These are phyloP conservation scores for Cepphus grylle DNA, from an alignment of 2,113 vertebrate genomes.

Conservation along the genomic window DNA sequence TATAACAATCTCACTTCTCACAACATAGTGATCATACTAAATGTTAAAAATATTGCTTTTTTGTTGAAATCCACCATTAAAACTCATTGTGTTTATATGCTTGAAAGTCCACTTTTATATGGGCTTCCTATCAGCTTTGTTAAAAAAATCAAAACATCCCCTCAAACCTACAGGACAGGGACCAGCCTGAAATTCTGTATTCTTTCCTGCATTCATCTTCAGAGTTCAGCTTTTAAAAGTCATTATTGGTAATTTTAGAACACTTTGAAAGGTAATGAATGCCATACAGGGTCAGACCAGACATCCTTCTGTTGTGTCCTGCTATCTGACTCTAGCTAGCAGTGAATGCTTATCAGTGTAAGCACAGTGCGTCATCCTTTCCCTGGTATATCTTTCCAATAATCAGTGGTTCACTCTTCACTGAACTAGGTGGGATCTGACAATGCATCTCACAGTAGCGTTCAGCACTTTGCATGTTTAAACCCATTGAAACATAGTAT, in stretches of 20 bases:
- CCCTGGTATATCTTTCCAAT: slow-evolving; percentile 23
- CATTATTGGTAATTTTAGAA: neutral
- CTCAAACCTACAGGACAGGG: neutral
- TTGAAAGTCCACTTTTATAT: neutral
- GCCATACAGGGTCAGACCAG: neutral
- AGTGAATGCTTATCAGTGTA: neutral
- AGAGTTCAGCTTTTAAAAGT: neutral
- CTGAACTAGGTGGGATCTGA: slow-evolving; percentile 32
- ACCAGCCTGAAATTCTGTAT: neutral
- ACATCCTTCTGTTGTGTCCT: neutral
- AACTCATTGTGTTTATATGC: neutral
- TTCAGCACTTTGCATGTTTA: slow-evolving; percentile 45
- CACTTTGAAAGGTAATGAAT: neutral
- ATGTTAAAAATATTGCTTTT: neutral
- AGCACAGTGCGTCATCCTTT: slow-evolving; percentile 1
- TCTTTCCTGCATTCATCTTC: neutral
- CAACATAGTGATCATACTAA: neutral
- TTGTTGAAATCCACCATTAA: neutral
- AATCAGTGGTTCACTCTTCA: slow-evolving; percentile 29
- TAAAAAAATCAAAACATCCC: neutral
- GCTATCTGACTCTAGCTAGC: neutral
- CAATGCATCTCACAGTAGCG: neutral
- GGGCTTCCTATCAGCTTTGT: neutral
- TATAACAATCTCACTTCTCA: neutral
- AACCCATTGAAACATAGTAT: slow-evolving; percentile 12